Evolutionary conservation across 2,888 invertebrate genomes (phyloP), one percentile per base, ranked within the genome.

Genomic region (Tetheella fluctuosa): DNA sequence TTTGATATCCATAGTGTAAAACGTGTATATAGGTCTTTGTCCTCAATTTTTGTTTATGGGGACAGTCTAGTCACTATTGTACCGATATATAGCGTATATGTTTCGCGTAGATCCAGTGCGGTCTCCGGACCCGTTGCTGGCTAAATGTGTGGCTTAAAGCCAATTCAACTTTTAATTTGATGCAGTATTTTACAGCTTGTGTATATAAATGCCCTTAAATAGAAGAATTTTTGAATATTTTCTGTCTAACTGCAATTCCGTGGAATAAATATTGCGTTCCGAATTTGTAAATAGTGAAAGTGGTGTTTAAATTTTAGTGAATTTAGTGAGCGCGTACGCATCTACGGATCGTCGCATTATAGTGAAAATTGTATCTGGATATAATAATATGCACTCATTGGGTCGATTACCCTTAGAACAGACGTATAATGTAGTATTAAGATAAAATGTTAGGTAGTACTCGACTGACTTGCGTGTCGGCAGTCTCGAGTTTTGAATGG

Each of bases 61-160:
- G 89, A 74, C 71, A 69, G 74, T 91, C 92, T 92, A 92, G 92
- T 92, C 92, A 92, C 85, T 89, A 86, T 80, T 70, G 74, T 85
- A 85, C 80, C 78, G 80, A 74, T 78, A 80, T 83, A 71, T 60
- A 69, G 72, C 73, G 71, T 71, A 66, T 67, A 64, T 59, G 72
- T 70, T 70, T 69, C 70, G 64, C 63, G 71, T 80, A 69, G 69
- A 67, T 68, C 70, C 69, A 58, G 60, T 48, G 61, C 59, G 69
- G 73, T 57, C 60, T 65, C 60, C 62, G 64, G 53, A 62, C 63
- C 59, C 63, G 61, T 52, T 68, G 70, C 25, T 58, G 65, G 59
- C 63, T 64, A 56, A 63, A 64, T 64, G 67, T 61, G 61, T 60
- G 84, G 84, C 85, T 85, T 23, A 71, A 76, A 85, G 84, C 83